Base-by-base conservation (phyloP, 2,113 vertebrate genomes). In the Turnix velox region DNA sequence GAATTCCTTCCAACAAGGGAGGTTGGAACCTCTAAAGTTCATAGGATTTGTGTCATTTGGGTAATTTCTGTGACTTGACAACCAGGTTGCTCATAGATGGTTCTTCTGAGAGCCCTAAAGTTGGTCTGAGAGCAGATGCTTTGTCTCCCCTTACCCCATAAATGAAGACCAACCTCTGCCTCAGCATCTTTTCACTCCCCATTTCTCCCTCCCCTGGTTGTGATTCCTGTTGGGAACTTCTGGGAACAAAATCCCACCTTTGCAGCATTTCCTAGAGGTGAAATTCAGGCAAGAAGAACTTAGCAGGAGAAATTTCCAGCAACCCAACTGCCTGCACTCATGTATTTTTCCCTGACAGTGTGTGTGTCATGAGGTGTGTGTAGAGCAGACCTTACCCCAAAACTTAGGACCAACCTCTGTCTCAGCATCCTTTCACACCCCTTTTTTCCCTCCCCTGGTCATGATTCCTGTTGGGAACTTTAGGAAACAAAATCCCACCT, bases 161-260 rank as follows among this genome's bases (percentile, higher is more conserved):
- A n/a, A n/a, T n/a, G 67, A 30, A 10, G 8, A 69, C 59, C 77
- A 73, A 7, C 17, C 18, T 18, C 27, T 6, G 2, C 4, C 54
- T 62, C 87, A 45, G 9, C 84, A 48, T 31, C 39, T 35, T 11
- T 45, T 27, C 3, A 12, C n/a, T 5, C 0, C 0, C 28, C 16
- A 5, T 23, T 66, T 42, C 48, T 18, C 10, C 49, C 39, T n/a
- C n/a, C n/a, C n/a, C 45, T 14, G 12, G 37, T 5, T 20, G 17
- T 1, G 3, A 35, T 12, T 78, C 77, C 49, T 71, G 8, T 28
- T 59, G 31, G 65, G 51, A 22, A 4, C 45, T 61, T 78, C 4
- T 16, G 45, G 62, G 39, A 59, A 3, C 16, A 8, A 62, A 63
- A 12, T 28, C 81, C 23, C 18, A 1, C 3, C 67, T 30, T n/a